phyloP scores from a whole-genome alignment of 2,888 invertebrate genomes.

The Microctonus hyperodae region DNA sequence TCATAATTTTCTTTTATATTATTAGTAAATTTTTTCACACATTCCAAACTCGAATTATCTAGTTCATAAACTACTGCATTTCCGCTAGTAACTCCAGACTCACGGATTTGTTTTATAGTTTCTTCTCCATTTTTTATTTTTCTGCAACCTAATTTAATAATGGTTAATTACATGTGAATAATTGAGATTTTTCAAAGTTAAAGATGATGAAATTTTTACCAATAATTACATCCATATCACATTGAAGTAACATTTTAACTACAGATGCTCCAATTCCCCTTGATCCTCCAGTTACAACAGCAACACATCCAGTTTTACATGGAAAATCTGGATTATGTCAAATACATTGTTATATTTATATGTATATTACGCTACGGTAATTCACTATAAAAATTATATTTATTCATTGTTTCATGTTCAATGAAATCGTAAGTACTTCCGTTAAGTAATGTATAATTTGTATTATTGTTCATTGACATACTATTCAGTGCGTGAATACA shows the following conservation, averaged over 20 bases:
- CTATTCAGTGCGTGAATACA: not conserved
- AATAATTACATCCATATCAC: constrained; percentile 79
- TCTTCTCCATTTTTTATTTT: constrained; percentile 56
- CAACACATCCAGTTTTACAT: constrained; percentile 72
- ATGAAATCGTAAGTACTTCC: too few relatives aligned
- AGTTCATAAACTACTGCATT: constrained; percentile 73
- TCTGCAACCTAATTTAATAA: constrained; percentile 72
- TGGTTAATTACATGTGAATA: not conserved
- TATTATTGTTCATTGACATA: not conserved
- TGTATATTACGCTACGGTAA: not conserved
- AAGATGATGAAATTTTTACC: constrained; percentile 63
- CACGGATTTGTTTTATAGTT: constrained; percentile 62
- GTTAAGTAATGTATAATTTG: not conserved
- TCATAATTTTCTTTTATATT: constrained; percentile 70
- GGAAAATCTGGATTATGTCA: constrained; percentile 66
- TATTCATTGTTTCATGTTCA: too few relatives aligned
- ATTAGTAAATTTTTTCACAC: constrained; percentile 78
- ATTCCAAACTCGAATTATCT: constrained; percentile 79
- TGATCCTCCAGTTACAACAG: constrained; percentile 86
- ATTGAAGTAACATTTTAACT: constrained; percentile 76
- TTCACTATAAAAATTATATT: not conserved
- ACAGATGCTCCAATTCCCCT: constrained; percentile 84
- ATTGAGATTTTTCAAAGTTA: constrained; percentile 11
- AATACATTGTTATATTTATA: not conserved
- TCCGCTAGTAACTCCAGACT: constrained; percentile 67